Percentiles rank a stretch among this genome's conserved stretches.
These are phyloP conservation scores for Anagyrus pseudococci DNA, from an alignment of 2,888 invertebrate genomes.

Conservation along the genomic window DNA sequence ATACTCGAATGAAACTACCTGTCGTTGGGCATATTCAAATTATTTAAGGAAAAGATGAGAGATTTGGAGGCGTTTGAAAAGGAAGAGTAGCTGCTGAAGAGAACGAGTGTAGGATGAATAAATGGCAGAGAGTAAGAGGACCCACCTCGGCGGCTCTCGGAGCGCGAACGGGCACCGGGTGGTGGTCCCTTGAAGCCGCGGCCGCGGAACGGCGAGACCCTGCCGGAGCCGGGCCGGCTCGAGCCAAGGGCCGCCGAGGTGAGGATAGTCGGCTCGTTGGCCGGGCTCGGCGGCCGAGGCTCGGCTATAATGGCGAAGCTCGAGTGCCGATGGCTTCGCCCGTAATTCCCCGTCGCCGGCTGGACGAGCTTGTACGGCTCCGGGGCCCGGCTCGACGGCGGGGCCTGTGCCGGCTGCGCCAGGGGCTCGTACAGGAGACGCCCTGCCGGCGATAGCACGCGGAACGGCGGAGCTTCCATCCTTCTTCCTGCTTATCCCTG, in stretches of 20 bases:
- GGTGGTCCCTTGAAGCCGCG: slow-evolving; percentile 64
- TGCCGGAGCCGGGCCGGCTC: slow-evolving; percentile 61
- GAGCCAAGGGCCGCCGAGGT: too few species aligned
- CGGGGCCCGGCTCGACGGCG: slow-evolving; percentile 55
- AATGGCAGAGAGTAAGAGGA: too few species aligned
- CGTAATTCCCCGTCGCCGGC: slow-evolving; percentile 57
- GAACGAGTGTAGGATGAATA: too few species aligned
- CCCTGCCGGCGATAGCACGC: slow-evolving; percentile 46
- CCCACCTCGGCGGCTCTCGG: slow-evolving; percentile 57
- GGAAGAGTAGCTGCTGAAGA: too few species aligned
- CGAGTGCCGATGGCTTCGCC: slow-evolving; percentile 70
- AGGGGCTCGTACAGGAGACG: slow-evolving; percentile 18
- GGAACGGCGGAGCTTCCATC: slow-evolving; percentile 47
- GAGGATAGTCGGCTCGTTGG: background rate
- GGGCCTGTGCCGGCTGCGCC: slow-evolving; percentile 47
- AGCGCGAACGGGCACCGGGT: slow-evolving; percentile 60
- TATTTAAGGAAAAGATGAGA: too few species aligned
- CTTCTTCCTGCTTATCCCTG: too few species aligned
- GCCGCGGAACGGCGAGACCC: slow-evolving; percentile 71
- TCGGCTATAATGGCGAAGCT: slow-evolving; percentile 76
- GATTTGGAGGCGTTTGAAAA: too few species aligned
- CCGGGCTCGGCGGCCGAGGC: slow-evolving; percentile 60
- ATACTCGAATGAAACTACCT: background rate
- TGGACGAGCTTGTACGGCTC: slow-evolving; percentile 57
- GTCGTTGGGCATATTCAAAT: too few species aligned